A percentile compares a stretch with the other conserved stretches of the same genome.
These are phyloP conservation scores for Heterohyrax brucei DNA, from an alignment of 2,797 vertebrate genomes.

Conservation along the genomic window DNA sequence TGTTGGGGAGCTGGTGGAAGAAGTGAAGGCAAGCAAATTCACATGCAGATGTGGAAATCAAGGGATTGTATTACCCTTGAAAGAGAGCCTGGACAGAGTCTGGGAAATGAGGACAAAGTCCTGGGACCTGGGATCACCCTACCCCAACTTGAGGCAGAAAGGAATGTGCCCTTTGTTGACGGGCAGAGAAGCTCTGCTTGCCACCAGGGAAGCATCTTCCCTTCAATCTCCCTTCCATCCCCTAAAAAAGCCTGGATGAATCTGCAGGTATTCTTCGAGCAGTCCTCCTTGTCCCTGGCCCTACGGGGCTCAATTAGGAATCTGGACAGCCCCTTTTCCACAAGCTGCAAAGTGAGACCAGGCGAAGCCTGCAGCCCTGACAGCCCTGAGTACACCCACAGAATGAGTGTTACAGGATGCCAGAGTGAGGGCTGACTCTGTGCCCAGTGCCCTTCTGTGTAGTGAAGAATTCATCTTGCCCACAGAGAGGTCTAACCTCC, in stretches of 20 bases:
- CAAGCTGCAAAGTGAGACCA: neutral
- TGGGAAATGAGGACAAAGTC: neutral
- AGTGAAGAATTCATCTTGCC: neutral
- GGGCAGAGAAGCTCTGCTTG: neutral
- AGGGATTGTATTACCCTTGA: neutral
- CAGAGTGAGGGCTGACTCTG: neutral
- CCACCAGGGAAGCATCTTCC: neutral
- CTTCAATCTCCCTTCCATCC: too few relatives aligned
- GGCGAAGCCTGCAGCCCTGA: neutral
- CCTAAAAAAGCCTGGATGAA: neutral
- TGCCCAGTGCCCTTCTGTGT: neutral
- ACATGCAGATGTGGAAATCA: neutral
- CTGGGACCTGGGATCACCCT: neutral
- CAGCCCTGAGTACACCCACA: neutral
- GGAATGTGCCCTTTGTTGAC: neutral
- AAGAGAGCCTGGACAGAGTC: neutral
- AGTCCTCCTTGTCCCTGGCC: neutral
- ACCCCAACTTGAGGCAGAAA: neutral
- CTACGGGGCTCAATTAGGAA: neutral
- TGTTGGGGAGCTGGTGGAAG: neutral
- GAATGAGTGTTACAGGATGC: neutral
- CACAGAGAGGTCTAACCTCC: neutral
- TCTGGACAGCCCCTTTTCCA: neutral
- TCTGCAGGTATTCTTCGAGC: neutral
- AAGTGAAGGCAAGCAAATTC: neutral